Percentiles rank a stretch among this genome's conserved stretches.
These are phyloP conservation scores for Sardinella longiceps DNA, from an alignment of 2,797 vertebrate species.

Conservation along the genomic window DNA sequence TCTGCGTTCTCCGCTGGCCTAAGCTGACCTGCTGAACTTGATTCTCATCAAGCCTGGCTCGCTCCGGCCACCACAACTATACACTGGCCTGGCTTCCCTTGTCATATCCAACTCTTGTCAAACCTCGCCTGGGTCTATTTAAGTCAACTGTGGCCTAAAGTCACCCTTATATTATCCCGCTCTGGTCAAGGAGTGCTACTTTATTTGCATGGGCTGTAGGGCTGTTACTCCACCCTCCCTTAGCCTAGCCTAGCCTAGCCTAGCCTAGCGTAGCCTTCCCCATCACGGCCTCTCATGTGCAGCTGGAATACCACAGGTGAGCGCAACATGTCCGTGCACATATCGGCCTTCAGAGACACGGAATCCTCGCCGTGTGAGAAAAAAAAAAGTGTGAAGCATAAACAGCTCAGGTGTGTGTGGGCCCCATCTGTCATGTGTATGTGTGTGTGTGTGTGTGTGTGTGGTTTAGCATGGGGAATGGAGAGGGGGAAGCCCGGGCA, in stretches of 20 bases:
- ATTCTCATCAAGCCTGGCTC: background rate
- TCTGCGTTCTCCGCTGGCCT: background rate
- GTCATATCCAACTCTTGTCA: background rate
- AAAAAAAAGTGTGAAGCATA: slow-evolving; percentile 47
- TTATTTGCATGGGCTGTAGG: too few relatives aligned
- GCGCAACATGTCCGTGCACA: slow-evolving; percentile 39
- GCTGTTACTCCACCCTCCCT: too few relatives aligned
- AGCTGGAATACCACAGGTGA: slow-evolving; percentile 21
- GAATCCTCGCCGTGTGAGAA: slow-evolving; percentile 14
- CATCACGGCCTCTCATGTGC: background rate
- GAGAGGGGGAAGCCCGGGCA: background rate
- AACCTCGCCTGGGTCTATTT: background rate
- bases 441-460: slow-evolving; percentile 6
- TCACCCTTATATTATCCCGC: background rate
- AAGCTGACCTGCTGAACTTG: background rate
- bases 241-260: too few relatives aligned
- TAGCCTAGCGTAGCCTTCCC: background rate
- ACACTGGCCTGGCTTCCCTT: background rate
- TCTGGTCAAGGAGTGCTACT: background rate
- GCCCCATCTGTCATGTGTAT: background rate
- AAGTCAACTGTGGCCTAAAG: background rate
- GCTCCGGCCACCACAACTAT: background rate
- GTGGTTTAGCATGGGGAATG: background rate
- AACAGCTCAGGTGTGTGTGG: slow-evolving; percentile 45
- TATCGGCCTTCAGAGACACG: slow-evolving; percentile 20